Conservation (phyloP, 1,140 invertebrate genomes). For the Zaprionus taronus region DNA sequence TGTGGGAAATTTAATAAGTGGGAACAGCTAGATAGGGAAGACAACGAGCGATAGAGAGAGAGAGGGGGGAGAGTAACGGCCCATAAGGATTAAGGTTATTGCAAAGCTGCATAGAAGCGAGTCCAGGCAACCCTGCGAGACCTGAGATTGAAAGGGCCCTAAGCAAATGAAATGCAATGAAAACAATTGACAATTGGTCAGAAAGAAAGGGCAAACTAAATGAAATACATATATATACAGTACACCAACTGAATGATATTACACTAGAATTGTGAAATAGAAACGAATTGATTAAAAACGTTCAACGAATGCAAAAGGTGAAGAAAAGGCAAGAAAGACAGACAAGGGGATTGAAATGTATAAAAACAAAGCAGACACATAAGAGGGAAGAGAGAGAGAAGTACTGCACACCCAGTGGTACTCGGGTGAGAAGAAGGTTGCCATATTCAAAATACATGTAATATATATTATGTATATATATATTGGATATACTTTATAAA, state of each 20-base stretch:
- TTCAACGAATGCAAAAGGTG: conserved; percentile 29
- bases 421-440: too few species aligned
- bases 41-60: neutral
- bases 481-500: too few species aligned
- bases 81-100: conserved; percentile 47
- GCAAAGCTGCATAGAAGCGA: conserved; percentile 48
- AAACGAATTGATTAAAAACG: conserved; percentile 17
- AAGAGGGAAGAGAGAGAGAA: neutral
- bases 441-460: too few species aligned
- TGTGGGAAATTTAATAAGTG: conserved; percentile 77
- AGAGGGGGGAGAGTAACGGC: neutral
- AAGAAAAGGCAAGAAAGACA: neutral
- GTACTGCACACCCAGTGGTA: neutral
- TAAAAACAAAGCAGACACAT: neutral
- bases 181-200: conserved; percentile 51
- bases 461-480: too few species aligned
- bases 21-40: conserved; percentile 25
- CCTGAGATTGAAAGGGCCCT: conserved; percentile 20
- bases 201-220: conserved; percentile 23
- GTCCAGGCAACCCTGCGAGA: conserved; percentile 9
- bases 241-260: conserved; percentile 3
- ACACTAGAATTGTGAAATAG: conserved; percentile 20
- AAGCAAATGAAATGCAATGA: conserved; percentile 43
- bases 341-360: neutral
- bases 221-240: conserved; percentile 23